Evolutionary conservation across 2,113 vertebrate species (phyloP).

Genomic region (Oophaga pumilio): DNA sequence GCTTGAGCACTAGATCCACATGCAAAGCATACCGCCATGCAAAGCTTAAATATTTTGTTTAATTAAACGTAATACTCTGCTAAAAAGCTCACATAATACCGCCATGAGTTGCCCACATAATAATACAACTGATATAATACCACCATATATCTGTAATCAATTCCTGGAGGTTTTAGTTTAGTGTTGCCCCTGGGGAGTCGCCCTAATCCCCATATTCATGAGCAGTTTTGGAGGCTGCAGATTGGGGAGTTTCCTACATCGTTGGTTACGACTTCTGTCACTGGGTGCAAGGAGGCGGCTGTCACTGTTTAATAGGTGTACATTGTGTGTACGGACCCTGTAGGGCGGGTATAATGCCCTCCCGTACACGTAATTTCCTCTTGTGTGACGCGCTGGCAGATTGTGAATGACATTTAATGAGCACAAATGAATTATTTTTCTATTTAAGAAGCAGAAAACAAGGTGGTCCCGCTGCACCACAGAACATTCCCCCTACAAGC

Average conservation of each 20-base stretch:
- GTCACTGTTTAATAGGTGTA: not conserved
- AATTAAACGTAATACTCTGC: too few species aligned
- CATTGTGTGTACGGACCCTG: not conserved
- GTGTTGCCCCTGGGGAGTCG: too few species aligned
- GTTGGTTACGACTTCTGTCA: not conserved
- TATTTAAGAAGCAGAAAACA: not conserved
- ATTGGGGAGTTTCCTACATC: not conserved
- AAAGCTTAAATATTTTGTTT: too few species aligned
- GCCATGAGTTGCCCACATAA: not conserved
- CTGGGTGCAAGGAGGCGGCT: not conserved
- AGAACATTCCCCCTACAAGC: not conserved
- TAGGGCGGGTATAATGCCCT: not conserved
- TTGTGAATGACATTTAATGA: not conserved
- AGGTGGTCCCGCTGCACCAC: not conserved
- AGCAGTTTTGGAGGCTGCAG: not conserved
- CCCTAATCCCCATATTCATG: not conserved
- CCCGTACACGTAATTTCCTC: conserved; percentile 11
- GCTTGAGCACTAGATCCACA: too few species aligned
- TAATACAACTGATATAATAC: not conserved
- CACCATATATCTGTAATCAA: too few species aligned
- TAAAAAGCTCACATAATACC: not conserved
- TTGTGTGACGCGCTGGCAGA: not conserved
- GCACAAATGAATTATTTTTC: conserved; percentile 11
- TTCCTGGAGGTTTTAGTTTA: not conserved
- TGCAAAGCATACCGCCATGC: too few species aligned